These are phyloP conservation scores for Epinotia bilunana DNA, from an alignment of 2,888 invertebrate genomes.

Conservation along the genomic window DNA sequence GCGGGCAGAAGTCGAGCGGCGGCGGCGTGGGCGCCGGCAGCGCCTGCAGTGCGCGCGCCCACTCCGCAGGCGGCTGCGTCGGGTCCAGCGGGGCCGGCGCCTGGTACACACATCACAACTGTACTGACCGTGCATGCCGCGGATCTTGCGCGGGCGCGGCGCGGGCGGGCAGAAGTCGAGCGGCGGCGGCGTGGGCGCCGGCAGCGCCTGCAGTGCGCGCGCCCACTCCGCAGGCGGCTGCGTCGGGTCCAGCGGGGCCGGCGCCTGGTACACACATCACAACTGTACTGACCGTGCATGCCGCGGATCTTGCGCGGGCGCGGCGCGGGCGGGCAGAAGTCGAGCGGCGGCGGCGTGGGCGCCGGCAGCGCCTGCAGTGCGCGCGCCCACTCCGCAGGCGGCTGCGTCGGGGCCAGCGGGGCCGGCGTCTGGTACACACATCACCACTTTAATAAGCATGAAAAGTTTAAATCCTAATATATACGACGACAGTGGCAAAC, in stretches of 20 bases:
- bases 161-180: slow-evolving; percentile 71
- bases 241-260: slow-evolving; percentile 35
- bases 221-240: slow-evolving; percentile 66
- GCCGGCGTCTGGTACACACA: not conserved
- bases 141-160: slow-evolving; percentile 72
- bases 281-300: slow-evolving; percentile 70
- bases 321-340: slow-evolving; percentile 70
- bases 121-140: slow-evolving; percentile 75
- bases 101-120: not conserved
- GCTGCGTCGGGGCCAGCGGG: slow-evolving; percentile 33
- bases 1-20: slow-evolving; percentile 69
- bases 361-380: slow-evolving; percentile 74
- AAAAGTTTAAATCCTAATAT: too few species aligned
- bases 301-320: slow-evolving; percentile 75
- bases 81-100: slow-evolving; percentile 43
- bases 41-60: slow-evolving; percentile 74
- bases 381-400: slow-evolving; percentile 67
- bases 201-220: slow-evolving; percentile 71
- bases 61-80: slow-evolving; percentile 57
- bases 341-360: slow-evolving; percentile 69
- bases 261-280: slow-evolving; percentile 23
- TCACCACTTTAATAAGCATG: too few species aligned
- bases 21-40: slow-evolving; percentile 72
- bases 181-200: slow-evolving; percentile 70
- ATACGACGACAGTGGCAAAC: too few species aligned